Conservation (phyloP, 2,797 vertebrate genomes). For the Cyprinodon diabolis region DNA sequence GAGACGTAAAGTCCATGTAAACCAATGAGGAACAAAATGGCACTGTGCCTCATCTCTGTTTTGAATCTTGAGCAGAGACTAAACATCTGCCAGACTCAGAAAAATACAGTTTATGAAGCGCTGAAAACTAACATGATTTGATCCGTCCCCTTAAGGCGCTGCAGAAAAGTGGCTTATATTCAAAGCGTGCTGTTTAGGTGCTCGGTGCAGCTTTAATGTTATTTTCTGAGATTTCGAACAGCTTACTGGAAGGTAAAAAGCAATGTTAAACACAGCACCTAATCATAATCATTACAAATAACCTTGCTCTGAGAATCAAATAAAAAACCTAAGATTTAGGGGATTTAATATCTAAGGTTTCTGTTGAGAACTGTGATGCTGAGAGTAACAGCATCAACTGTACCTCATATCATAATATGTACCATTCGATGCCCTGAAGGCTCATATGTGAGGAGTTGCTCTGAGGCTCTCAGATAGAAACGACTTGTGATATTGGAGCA, state of each 20-base stretch:
- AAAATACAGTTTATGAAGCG: conserved; percentile 25
- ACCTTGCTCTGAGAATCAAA: conserved; percentile 10
- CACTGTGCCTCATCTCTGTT: conserved; percentile 17
- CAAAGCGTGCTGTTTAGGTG: conserved; percentile 4
- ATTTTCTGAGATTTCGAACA: conserved; percentile 16
- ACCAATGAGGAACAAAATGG: conserved; percentile 26
- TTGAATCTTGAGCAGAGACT: conserved; percentile 12
- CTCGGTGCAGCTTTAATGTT: conserved; percentile 11
- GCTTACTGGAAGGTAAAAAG: conserved; percentile 3
- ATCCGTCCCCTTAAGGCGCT: conserved; percentile 25
- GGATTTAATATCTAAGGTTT: background rate
- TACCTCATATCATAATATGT: conserved; percentile 48
- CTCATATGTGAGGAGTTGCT: conserved; percentile 31
- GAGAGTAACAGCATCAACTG: conserved; percentile 41
- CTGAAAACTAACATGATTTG: conserved; percentile 36
- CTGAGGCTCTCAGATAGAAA: conserved; percentile 21
- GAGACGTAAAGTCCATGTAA: background rate
- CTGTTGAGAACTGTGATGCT: conserved; percentile 8
- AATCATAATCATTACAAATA: background rate
- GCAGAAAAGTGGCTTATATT: conserved; percentile 33
- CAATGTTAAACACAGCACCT: conserved; percentile 14
- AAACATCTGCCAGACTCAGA: conserved; percentile 46
- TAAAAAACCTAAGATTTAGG: conserved; percentile 12
- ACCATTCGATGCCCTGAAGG: conserved; percentile 49
- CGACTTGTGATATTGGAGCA: conserved; percentile 3